phyloP scores from a whole-genome alignment of 2,888 invertebrate species.

The Agelastica alni region DNA sequence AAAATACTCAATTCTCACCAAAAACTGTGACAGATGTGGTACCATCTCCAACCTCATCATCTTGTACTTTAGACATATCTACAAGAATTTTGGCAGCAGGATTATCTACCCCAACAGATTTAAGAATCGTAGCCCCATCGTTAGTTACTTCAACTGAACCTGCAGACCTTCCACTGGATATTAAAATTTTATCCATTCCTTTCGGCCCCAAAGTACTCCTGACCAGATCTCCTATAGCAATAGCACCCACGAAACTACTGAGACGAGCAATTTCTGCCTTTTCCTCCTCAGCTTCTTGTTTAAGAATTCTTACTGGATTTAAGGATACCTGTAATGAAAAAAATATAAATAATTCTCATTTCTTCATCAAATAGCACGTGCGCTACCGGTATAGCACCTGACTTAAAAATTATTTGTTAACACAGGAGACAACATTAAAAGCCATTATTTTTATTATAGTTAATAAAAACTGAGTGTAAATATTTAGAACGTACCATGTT shows the following conservation, averaged over 20 bases:
- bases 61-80: constrained; percentile 98
- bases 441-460: background rate
- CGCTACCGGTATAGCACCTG: constrained; percentile 16
- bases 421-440: background rate
- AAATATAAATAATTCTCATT: constrained; percentile 3
- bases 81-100: constrained; percentile 98
- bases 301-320: constrained; percentile 92
- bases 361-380: constrained; percentile 18
- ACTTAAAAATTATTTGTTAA: constrained; percentile 2
- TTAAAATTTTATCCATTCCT: constrained; percentile 95
- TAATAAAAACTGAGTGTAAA: background rate
- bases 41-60: constrained; percentile 99
- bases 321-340: constrained; percentile 69
- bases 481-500: constrained; percentile 22
- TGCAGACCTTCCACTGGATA: constrained; percentile 77
- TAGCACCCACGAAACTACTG: constrained; percentile 98
- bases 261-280: constrained; percentile 95
- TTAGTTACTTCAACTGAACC: constrained; percentile 95
- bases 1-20: constrained; percentile 56
- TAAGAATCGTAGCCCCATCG: constrained; percentile 98
- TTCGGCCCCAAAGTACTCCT: constrained; percentile 98
- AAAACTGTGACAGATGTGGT: constrained; percentile 98
- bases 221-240: constrained; percentile 97
- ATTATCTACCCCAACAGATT: constrained; percentile 96
- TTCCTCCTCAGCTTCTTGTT: constrained; percentile 96